Evolutionary conservation across 2,797 vertebrate genomes (phyloP).

Genomic region (Rhabdomys pumilio): DNA sequence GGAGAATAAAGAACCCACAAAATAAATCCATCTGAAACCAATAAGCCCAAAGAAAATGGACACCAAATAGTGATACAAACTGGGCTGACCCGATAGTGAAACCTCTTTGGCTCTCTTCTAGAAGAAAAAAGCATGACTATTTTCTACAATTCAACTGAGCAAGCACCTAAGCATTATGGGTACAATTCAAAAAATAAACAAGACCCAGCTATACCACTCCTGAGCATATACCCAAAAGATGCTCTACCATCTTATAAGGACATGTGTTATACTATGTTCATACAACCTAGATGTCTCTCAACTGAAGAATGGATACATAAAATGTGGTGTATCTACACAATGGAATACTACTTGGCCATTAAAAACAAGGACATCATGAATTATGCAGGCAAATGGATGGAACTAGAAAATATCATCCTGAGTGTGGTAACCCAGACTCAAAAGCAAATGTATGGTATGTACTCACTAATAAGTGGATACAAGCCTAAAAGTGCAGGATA

Average conservation of each 20-base stretch:
- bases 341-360: background rate
- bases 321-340: background rate
- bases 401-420: background rate
- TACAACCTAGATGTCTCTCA: background rate
- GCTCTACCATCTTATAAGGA: background rate
- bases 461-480: background rate
- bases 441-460: background rate
- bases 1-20: constrained; percentile 8
- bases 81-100: background rate
- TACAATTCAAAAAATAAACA: background rate
- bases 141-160: background rate
- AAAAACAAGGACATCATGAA: background rate
- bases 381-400: background rate
- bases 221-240: background rate
- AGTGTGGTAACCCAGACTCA: background rate
- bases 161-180: background rate
- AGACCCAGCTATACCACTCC: background rate
- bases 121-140: background rate
- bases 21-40: constrained; percentile 4
- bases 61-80: constrained; percentile 23
- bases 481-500: background rate
- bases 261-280: background rate
- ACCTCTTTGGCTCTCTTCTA: background rate
- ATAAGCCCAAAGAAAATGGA: constrained; percentile 19
- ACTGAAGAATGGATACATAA: background rate